phyloP scores from a whole-genome alignment of 1,140 invertebrate species.

The Thrips palmi region DNA sequence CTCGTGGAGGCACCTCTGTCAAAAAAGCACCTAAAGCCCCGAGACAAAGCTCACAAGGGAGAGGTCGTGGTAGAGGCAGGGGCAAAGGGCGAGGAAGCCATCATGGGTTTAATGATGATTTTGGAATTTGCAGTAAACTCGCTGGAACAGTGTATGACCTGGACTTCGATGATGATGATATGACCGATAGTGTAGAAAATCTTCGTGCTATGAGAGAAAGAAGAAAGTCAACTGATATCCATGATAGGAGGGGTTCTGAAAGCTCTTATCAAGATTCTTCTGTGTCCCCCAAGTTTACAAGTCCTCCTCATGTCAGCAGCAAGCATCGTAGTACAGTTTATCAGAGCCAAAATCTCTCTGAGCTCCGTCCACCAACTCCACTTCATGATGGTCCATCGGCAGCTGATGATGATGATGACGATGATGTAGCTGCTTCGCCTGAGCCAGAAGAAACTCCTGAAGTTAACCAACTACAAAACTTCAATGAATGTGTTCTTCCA shows the following conservation, averaged over 20 bases:
- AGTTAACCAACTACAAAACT: conserved; percentile 16
- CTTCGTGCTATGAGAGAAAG: conserved; percentile 61
- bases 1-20: conserved; percentile 2
- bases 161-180: conserved; percentile 58
- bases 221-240: conserved; percentile 52
- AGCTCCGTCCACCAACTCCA: conserved; percentile 15
- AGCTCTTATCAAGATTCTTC: conserved; percentile 32
- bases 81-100: conserved; percentile 45
- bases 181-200: conserved; percentile 47
- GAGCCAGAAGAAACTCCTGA: not conserved
- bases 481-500: conserved; percentile 44
- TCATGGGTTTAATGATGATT: conserved; percentile 14
- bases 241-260: conserved; percentile 37
- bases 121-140: conserved; percentile 50
- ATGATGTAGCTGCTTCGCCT: too few relatives aligned
- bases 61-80: conserved; percentile 37
- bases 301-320: conserved; percentile 23
- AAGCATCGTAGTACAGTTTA: conserved; percentile 19
- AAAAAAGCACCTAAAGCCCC: conserved; percentile 1
- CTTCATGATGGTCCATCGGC: conserved; percentile 13
- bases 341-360: too few relatives aligned
- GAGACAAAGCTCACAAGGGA: conserved; percentile 19
- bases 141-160: conserved; percentile 74
- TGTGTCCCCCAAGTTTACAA: conserved; percentile 32
- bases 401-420: conserved; percentile 11